Evolutionary conservation across 2,797 vertebrate genomes (phyloP), one percentile per base, ranked within the genome.

Genomic region (Centropyge bicolor): DNA sequence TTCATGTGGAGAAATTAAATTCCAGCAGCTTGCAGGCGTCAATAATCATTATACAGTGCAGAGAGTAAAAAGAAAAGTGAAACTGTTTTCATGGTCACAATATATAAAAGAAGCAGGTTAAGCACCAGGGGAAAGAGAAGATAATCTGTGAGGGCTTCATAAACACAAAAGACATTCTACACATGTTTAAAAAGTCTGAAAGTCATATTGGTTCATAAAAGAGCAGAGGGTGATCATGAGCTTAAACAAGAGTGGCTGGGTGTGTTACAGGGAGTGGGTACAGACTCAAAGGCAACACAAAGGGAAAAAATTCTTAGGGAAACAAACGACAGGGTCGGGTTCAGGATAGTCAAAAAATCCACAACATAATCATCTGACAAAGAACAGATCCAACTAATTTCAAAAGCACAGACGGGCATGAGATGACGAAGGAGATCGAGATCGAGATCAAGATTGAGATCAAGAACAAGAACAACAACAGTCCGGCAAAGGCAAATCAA

Each of bases 1-100:
- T 96, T 95, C 94, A 94, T 95, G 93, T 92, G 89, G 87, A 94
- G 93, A 95, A 95, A 95, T 96, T 95, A 94, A 94, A 95, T 95
- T 94, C 86, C 90, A 90, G 91, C 91, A 91, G 93, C 93, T 94
- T 78, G 84, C 87, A 92, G 92, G 90, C 89, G 88, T 93, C 90
- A 92, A 91, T 91, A 90, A 94, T 92, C 86, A 93, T 90, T 83
- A 89, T 84, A 87, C 84, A 77, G 81, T 27, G 66, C 71, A 74
- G 77, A 63, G 78, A 73, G 77, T 62, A 81, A 81, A 68, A 76
- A 84, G 86, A 80, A 85, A 83, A 78, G 76, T 51, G 73, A 76
- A 61, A 84, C 78, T 87, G 79, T 90, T 93, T 90, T 93, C 87
- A 92, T 89, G 89, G 89, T 91, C 85, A 92, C 74, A 89, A 87